Percentiles rank a stretch among this genome's conserved stretches.
Evolutionary conservation across 1,140 invertebrate species (phyloP).

Genomic region (Meteorus sp.): DNA sequence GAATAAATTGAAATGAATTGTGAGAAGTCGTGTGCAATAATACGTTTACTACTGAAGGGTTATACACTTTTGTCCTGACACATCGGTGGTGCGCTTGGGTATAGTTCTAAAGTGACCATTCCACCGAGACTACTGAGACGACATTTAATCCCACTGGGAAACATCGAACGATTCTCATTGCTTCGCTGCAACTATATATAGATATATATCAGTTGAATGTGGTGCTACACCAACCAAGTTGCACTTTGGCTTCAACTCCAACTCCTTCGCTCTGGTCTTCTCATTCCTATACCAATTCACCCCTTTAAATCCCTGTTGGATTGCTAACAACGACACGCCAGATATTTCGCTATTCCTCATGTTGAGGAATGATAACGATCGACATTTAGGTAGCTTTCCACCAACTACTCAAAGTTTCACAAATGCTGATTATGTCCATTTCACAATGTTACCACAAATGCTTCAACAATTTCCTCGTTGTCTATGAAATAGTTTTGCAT

Average conservation of each 20-base stretch:
- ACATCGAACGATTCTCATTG: constrained; percentile 21
- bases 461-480: background rate
- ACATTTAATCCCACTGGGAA: constrained; percentile 24
- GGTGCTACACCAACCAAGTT: too few relatives aligned
- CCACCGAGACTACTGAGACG: constrained; percentile 8
- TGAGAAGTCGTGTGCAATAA: too few relatives aligned
- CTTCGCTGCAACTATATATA: background rate
- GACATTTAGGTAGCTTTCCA: constrained; percentile 20
- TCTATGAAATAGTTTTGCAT: background rate
- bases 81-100: constrained; percentile 9
- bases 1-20: too few relatives aligned
- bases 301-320: too few relatives aligned
- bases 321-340: constrained; percentile 12
- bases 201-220: too few relatives aligned
- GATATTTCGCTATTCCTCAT: constrained; percentile 16
- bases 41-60: too few relatives aligned
- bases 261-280: too few relatives aligned
- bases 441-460: constrained; percentile 6
- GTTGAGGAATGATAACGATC: constrained; percentile 24
- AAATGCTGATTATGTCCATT: constrained; percentile 3
- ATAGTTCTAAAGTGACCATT: constrained; percentile 21
- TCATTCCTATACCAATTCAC: too few relatives aligned
- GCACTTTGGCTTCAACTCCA: too few relatives aligned
- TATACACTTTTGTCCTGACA: too few relatives aligned
- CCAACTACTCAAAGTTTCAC: background rate